Evolutionary conservation across 2,888 invertebrate genomes (phyloP).

Genomic region (Pediacus dermestoides): DNA sequence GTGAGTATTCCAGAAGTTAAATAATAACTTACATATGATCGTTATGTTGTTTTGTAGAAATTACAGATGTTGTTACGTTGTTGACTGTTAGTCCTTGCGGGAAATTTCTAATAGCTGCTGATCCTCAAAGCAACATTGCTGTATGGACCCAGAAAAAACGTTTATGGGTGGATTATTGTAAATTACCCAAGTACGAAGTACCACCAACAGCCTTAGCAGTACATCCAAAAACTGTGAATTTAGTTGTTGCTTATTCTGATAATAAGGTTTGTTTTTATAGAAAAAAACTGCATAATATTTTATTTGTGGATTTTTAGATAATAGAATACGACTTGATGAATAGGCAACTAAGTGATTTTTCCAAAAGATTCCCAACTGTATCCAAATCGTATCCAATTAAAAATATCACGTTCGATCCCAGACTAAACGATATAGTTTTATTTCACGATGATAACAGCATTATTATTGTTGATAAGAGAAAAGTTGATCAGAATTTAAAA

Average conservation of each 20-base stretch:
- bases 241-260: conserved; percentile 75
- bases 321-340: conserved; percentile 69
- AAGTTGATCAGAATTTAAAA: conserved; percentile 42
- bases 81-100: conserved; percentile 54
- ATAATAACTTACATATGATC: conserved; percentile 6
- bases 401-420: conserved; percentile 62
- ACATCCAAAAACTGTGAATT: conserved; percentile 55
- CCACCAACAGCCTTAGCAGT: conserved; percentile 71
- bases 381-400: conserved; percentile 58
- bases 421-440: conserved; percentile 62
- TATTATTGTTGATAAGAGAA: conserved; percentile 57
- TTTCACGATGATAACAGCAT: conserved; percentile 71
- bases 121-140: conserved; percentile 61
- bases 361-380: conserved; percentile 36
- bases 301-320: conserved; percentile 58
- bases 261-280: conserved; percentile 60
- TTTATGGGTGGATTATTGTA: conserved; percentile 52
- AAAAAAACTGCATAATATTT: not conserved
- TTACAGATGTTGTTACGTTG: conserved; percentile 57
- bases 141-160: conserved; percentile 56
- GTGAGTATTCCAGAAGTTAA: no score
- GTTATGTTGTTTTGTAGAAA: conserved; percentile 47
- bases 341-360: conserved; percentile 63
- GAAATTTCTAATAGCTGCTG: conserved; percentile 65
- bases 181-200: conserved; percentile 67